Percentiles rank a stretch among this genome's conserved stretches.
Conservation (phyloP, 2,113 vertebrate genomes). For the Rhabdomys dilectus region DNA sequence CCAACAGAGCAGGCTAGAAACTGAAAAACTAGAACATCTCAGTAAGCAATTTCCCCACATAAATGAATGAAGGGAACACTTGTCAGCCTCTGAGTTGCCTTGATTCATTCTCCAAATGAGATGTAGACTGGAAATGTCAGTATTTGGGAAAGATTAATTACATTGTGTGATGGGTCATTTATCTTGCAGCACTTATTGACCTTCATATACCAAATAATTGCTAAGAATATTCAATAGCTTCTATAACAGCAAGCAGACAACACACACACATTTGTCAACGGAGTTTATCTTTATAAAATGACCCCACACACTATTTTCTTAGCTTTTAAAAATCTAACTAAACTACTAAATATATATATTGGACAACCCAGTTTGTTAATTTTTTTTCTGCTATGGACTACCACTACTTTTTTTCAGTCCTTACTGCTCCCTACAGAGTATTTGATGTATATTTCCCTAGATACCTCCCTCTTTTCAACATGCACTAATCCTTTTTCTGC, state of each 20-base stretch:
- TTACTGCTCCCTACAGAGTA: neutral
- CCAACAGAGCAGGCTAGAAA: neutral
- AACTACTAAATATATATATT: neutral
- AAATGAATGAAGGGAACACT: neutral
- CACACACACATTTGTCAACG: neutral
- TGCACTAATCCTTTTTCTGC: neutral
- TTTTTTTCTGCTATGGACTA: neutral
- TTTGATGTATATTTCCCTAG: neutral
- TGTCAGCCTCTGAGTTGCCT: neutral
- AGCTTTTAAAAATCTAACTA: neutral
- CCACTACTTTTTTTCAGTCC: neutral
- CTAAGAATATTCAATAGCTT: slow-evolving; percentile 32
- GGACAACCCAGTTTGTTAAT: neutral
- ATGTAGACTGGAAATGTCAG: neutral
- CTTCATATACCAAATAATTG: slow-evolving; percentile 20
- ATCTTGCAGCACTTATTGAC: neutral
- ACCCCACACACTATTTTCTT: neutral
- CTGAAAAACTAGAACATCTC: neutral
- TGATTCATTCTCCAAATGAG: slow-evolving; percentile 33
- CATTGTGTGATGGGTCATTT: neutral
- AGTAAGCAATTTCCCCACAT: neutral
- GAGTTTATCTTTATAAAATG: neutral
- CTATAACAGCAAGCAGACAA: neutral
- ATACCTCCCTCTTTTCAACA: neutral
- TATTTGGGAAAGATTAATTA: neutral